Conservation (phyloP, 2,888 invertebrate genomes). For the Pelosia muscerda region DNA sequence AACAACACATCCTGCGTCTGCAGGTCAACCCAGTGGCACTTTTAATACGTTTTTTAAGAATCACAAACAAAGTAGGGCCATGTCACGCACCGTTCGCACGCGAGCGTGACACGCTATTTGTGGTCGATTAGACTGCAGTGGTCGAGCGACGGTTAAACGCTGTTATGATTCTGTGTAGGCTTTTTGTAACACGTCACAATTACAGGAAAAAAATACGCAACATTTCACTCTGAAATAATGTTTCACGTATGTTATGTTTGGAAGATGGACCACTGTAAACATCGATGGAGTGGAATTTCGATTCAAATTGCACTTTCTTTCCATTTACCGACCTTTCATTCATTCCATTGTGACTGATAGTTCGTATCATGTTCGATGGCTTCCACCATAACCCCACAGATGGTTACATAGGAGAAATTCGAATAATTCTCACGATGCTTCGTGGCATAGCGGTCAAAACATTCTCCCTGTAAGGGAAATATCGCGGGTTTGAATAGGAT, state of each 20-base stretch:
- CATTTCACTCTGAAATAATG: not conserved
- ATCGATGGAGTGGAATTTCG: not conserved
- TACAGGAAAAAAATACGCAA: not conserved
- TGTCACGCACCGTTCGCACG: slow-evolving; percentile 63
- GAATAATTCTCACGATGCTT: too few species aligned
- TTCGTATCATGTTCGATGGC: too few species aligned
- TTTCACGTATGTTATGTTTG: not conserved
- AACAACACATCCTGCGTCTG: slow-evolving; percentile 39
- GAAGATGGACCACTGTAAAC: not conserved
- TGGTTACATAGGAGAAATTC: too few species aligned
- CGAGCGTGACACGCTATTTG: slow-evolving; percentile 62
- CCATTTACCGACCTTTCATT: too few species aligned
- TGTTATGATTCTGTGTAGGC: slow-evolving; percentile 23
- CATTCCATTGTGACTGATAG: too few species aligned
- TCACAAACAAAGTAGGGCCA: slow-evolving; percentile 74
- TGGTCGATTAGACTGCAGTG: slow-evolving; percentile 54
- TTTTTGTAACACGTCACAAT: slow-evolving; percentile 3
- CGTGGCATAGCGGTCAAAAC: too few species aligned
- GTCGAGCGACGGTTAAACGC: slow-evolving; percentile 16
- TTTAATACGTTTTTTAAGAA: slow-evolving; percentile 79
- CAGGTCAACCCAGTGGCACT: slow-evolving; percentile 58
- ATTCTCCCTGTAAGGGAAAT: too few species aligned
- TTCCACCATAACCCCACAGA: too few species aligned
- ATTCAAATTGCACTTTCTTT: too few species aligned
- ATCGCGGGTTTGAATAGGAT: too few species aligned